Evolutionary conservation across 2,113 vertebrate genomes (phyloP), one percentile per base, ranked within the genome.

Genomic region (Peucedramus taeniatus): DNA sequence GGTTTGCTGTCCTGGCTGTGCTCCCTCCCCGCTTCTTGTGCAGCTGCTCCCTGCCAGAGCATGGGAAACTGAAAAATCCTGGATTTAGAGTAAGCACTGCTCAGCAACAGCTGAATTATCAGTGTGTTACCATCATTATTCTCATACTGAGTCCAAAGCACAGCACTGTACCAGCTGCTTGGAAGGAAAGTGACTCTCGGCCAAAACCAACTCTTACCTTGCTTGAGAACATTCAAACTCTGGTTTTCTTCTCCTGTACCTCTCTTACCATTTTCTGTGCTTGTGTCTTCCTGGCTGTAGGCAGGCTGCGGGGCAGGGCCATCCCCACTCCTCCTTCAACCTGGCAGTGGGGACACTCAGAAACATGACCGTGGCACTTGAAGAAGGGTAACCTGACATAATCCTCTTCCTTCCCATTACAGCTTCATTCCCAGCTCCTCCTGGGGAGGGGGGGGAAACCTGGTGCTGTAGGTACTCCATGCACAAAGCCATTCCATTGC

Each of bases 311-410:
- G 68, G 66, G 45, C 92, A 94, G 64, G 90, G 90, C 71, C 96
- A 97, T 50, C 93, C 93, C 3, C 76, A 72, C 8, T 93, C 94
- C 40, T 96, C 97, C 90, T 98, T 97, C 92, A 96, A 94, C 44
- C 66, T 98, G 61, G 93, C 81, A 0, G 42, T 97, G 66, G 95
- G 95, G 35, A 90, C 95, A 56, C 90, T 96, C 78, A 97, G 90
- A 79, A 98, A 94, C 66, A 76, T 88, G 92, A 94, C 91, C 0
- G 3, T 72, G 35, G 61, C 70, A 22, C 27, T 83, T 30, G 75
- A 95, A 84, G 88, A 79, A 87, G 74, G 95, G 96, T 97, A 94
- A 96, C 13, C 20, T 72, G 54, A 76, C 6, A 65, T 80, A n/a
- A 85, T 70, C 45, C 44, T 85, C 49, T 57, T 78, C 35, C 35